phyloP scores from a whole-genome alignment of 2,113 vertebrate species.

The Archilochus colubris region DNA sequence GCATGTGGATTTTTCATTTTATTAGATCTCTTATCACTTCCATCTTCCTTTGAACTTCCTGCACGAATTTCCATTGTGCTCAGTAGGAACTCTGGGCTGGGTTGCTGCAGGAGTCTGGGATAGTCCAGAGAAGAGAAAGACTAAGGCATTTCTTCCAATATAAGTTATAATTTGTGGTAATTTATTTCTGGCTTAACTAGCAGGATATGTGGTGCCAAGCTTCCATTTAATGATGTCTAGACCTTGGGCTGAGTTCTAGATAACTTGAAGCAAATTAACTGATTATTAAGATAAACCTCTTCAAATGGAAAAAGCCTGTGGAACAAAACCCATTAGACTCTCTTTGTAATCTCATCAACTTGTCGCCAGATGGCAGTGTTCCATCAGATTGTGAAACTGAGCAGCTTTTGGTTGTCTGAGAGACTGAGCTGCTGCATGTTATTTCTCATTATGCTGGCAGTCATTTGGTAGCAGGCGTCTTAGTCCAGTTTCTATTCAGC shows the following conservation, averaged over 20 bases:
- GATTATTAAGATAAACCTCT: background rate
- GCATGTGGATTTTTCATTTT: background rate
- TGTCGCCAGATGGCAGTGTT: conserved; percentile 56
- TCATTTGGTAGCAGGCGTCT: background rate
- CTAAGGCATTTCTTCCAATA: background rate
- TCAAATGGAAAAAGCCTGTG: background rate
- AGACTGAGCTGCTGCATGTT: background rate
- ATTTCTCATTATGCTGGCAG: background rate
- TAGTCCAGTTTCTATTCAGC: background rate
- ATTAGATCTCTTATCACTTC: background rate
- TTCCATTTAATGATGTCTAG: background rate
- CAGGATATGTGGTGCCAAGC: background rate
- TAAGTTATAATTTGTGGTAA: background rate
- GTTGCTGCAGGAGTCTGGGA: background rate
- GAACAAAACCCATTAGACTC: background rate
- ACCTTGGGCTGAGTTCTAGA: background rate
- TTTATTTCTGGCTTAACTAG: background rate
- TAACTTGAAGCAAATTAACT: background rate
- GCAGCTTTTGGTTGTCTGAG: background rate
- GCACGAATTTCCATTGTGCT: background rate
- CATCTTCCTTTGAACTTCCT: background rate
- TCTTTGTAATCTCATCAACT: background rate
- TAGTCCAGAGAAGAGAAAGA: background rate
- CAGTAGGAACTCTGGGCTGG: background rate
- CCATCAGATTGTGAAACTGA: background rate